Evolutionary conservation across 2,888 invertebrate species (phyloP).

Genomic region (Stegophylla sp.): DNA sequence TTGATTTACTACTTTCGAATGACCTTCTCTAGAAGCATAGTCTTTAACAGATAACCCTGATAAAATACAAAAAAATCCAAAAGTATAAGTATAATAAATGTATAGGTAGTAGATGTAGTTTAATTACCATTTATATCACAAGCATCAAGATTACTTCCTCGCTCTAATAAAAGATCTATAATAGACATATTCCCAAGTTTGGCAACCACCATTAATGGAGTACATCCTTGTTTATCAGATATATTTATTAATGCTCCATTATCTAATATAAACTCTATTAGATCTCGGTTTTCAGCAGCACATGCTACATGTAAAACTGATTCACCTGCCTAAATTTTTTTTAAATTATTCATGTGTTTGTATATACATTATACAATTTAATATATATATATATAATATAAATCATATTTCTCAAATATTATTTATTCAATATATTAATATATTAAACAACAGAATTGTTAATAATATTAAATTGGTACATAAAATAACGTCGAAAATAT

Average conservation of each 20-base stretch:
- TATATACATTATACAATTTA: no score
- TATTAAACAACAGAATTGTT: background rate
- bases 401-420: conserved; percentile 30
- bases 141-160: conserved; percentile 61
- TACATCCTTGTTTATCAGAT: conserved; percentile 63
- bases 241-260: conserved; percentile 63
- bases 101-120: background rate
- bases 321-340: conserved; percentile 62
- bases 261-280: conserved; percentile 63
- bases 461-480: background rate
- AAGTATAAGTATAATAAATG: background rate
- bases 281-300: conserved; percentile 63
- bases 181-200: conserved; percentile 63
- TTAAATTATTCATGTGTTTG: background rate
- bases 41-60: conserved; percentile 64
- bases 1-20: conserved; percentile 61
- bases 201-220: conserved; percentile 64
- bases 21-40: conserved; percentile 63
- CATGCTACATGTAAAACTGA: conserved; percentile 64
- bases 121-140: conserved; percentile 63
- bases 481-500: no score
- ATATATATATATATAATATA: conserved; percentile 23
- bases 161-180: conserved; percentile 62
- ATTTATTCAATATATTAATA: background rate
- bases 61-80: conserved; percentile 39